These are phyloP conservation scores for Acromyrmex charruanus DNA, from an alignment of 1,140 invertebrate genomes.

Conservation along the genomic window DNA sequence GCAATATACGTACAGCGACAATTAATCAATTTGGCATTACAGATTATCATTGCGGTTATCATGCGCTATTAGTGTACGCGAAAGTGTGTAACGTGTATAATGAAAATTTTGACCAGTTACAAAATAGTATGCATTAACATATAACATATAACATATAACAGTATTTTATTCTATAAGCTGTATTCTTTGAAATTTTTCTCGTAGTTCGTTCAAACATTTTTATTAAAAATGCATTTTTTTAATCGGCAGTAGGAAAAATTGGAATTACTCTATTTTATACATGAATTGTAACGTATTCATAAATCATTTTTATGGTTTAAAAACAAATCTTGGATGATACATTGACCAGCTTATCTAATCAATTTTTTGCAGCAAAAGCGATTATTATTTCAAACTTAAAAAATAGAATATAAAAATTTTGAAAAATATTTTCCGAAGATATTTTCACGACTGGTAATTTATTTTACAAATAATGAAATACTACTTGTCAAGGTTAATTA, in stretches of 20 bases:
- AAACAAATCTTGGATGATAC: constrained; percentile 86
- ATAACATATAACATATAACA: not conserved
- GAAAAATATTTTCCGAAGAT: constrained; percentile 77
- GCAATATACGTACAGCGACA: constrained; percentile 75
- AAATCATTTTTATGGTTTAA: constrained; percentile 86
- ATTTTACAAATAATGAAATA: too few species aligned
- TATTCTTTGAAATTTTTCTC: not conserved
- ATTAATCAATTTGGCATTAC: constrained; percentile 76
- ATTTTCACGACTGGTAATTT: too few species aligned
- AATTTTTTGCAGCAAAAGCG: constrained; percentile 72
- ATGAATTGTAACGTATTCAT: constrained; percentile 58
- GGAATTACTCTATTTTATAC: not conserved
- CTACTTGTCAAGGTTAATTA: not conserved
- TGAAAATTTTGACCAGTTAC: constrained; percentile 75
- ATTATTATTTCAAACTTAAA: constrained; percentile 87
- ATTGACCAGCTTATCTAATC: constrained; percentile 84
- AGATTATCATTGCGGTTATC: constrained; percentile 83
- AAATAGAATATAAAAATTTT: constrained; percentile 77
- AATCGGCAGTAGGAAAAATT: not conserved
- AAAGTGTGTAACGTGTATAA: constrained; percentile 84
- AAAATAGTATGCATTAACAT: constrained; percentile 9
- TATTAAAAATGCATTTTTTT: not conserved
- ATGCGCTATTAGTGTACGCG: constrained; percentile 84
- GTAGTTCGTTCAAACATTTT: not conserved
- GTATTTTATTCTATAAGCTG: not conserved